Base-by-base conservation (phyloP, 2,888 invertebrate species). In the Meta bourneti region DNA sequence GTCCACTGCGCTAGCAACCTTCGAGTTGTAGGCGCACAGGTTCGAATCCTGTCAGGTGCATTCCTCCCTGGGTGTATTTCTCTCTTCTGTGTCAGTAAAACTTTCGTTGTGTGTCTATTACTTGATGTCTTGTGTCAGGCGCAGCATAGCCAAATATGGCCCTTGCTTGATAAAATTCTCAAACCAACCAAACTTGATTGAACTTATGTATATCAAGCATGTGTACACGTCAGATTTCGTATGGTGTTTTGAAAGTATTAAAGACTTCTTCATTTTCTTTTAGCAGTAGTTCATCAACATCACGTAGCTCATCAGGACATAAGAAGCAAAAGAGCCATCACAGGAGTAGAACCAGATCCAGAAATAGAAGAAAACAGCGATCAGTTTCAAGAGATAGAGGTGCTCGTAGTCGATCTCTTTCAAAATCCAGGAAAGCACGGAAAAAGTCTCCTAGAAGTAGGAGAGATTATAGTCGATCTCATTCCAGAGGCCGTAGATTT, bases 241-340 rank as follows among this genome's bases (percentile, higher is more conserved):
- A 4, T 34, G 34, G 34, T 34, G 5, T 9, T 61, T 61, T 61
- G 61, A 16, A 61, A 61, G 11, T 61, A 1, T 13, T 61, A 77
- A 75, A 48, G 9, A 52, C 7, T 51, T 69, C 20, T 5, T 34
- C 34, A 20, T 81, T 48, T 70, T 78, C 20, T 20, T 79, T 48
- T 79, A 19, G 9, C 48, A 83, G 78, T 19, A 83, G 83, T 19
- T 87, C 91, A 16, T 72, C 78, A 6, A 70, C 75, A 20, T 89
- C 89, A 13, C 70, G 19, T n/a, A 75, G 70, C 20, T 81, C 91
- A 54, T 78, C 71, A 71, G 87, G 83, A 61, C 34, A 19, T 7
- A 82, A 83, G 8, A 82, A 69, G 51, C 11, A 19, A 6, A 88
- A 88, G 16, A 80, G 8, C 6, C 34, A 7, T 0, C 77, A 51